Percentiles rank a stretch among this genome's conserved stretches.
These are phyloP conservation scores for Drosophila bipectinata DNA, from an alignment of 1,140 invertebrate species.

Conservation along the genomic window DNA sequence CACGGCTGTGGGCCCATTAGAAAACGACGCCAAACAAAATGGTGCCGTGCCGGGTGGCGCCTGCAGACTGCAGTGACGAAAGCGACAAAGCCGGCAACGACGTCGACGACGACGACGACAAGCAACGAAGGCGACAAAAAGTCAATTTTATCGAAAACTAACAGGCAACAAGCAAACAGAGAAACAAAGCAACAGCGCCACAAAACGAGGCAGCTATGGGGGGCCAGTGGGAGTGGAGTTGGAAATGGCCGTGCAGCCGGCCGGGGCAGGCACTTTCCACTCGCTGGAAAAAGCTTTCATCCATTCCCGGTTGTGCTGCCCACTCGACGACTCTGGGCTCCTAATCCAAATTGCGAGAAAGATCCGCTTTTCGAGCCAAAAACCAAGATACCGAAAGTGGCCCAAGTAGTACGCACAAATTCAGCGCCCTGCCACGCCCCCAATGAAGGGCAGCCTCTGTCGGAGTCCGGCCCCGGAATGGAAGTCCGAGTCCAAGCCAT, in stretches of 20 bases:
- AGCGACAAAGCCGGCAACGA: constrained; percentile 31
- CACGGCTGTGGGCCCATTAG: constrained; percentile 75
- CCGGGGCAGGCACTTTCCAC: constrained; percentile 18
- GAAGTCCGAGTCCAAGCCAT: not conserved
- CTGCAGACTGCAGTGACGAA: constrained; percentile 26
- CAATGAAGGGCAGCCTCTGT: not conserved
- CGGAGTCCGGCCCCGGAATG: constrained; percentile 21
- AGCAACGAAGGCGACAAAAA: constrained; percentile 74
- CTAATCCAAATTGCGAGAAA: constrained; percentile 81
- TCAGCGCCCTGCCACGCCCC: constrained; percentile 30
- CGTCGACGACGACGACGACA: constrained; percentile 30
- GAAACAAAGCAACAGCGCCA: constrained; percentile 12
- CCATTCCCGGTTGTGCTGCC: not conserved
- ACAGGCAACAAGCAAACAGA: constrained; percentile 68
- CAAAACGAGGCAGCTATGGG: not conserved
- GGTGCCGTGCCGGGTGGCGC: constrained; percentile 46
- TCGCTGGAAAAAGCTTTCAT: constrained; percentile 61
- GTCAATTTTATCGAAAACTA: constrained; percentile 82
- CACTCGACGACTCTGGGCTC: constrained; percentile 48
- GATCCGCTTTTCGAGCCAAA: constrained; percentile 82
- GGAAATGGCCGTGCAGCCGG: constrained; percentile 9
- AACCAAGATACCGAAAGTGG: constrained; percentile 24
- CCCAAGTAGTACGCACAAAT: constrained; percentile 43
- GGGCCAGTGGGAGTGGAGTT: constrained; percentile 6
- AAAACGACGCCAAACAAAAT: constrained; percentile 82